Evolutionary conservation across 1,140 invertebrate genomes (phyloP).

Genomic region (Drosophila funebris): DNA sequence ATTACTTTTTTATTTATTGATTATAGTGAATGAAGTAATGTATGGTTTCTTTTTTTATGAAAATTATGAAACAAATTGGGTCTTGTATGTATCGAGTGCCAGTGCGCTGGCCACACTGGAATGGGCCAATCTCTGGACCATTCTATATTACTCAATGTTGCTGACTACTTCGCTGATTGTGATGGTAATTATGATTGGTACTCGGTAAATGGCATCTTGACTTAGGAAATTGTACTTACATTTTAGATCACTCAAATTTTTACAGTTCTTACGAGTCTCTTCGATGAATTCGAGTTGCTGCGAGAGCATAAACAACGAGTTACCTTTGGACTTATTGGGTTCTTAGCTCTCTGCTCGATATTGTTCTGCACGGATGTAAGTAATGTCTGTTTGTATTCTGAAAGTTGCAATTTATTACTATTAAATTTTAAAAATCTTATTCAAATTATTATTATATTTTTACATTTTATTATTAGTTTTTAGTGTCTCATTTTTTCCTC

Average conservation of each 20-base stretch:
- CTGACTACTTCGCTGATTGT: slow-evolving; percentile 47
- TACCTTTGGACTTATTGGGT: slow-evolving; percentile 50
- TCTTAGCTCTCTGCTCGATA: slow-evolving; percentile 40
- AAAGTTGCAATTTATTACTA: too few species aligned
- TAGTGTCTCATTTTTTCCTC: too few species aligned
- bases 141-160: slow-evolving; percentile 63
- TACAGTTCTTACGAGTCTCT: slow-evolving; percentile 53
- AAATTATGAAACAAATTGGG: slow-evolving; percentile 42
- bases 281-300: slow-evolving; percentile 70
- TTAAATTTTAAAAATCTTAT: too few species aligned
- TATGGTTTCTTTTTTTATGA: too few species aligned
- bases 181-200: slow-evolving; percentile 38
- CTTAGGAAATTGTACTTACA: neutral
- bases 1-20: too few species aligned
- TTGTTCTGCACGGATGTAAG: slow-evolving; percentile 67
- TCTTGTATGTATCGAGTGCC: slow-evolving; percentile 56
- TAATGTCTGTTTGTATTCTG: neutral
- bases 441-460: too few species aligned
- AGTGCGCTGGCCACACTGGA: slow-evolving; percentile 47
- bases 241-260: slow-evolving; percentile 61
- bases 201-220: neutral
- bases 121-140: slow-evolving; percentile 55
- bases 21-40: too few species aligned
- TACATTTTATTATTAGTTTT: too few species aligned
- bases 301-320: slow-evolving; percentile 44